These are phyloP conservation scores for Cavia porcellus DNA, from an alignment of 2,113 vertebrate species.

Conservation along the genomic window DNA sequence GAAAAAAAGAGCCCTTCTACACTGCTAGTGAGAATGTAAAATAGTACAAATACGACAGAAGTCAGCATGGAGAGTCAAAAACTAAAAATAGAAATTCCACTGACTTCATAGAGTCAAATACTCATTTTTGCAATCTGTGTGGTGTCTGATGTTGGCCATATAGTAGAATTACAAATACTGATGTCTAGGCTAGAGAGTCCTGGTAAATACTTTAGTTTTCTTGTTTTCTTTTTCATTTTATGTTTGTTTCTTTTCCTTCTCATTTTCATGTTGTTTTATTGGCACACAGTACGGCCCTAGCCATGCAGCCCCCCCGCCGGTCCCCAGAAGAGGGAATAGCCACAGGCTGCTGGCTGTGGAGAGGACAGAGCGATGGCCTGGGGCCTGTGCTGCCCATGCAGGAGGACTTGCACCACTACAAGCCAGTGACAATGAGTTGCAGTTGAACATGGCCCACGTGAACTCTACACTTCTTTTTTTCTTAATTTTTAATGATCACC, in stretches of 20 bases:
- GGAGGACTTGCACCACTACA: background rate
- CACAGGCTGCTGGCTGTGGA: background rate
- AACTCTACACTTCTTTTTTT: background rate
- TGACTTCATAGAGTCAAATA: background rate
- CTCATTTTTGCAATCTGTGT: background rate
- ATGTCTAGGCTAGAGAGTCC: background rate
- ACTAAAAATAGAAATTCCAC: background rate
- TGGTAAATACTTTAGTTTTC: background rate
- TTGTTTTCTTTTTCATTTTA: background rate
- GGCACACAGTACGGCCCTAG: background rate
- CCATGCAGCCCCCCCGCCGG: too few species aligned
- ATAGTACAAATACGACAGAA: background rate
- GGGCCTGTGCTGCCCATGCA: rapidly evolving
- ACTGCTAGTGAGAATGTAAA: background rate
- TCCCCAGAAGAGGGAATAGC: background rate
- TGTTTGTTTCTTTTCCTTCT: background rate
- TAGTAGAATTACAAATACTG: background rate
- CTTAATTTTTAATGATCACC: background rate
- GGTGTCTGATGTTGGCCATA: background rate
- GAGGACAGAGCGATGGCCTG: background rate
- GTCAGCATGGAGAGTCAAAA: background rate
- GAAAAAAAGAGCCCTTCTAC: background rate
- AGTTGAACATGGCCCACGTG: background rate
- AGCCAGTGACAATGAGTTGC: background rate
- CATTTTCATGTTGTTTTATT: background rate